phyloP scores from a whole-genome alignment of 2,888 invertebrate species.

The Sceliomorpha sp. region DNA sequence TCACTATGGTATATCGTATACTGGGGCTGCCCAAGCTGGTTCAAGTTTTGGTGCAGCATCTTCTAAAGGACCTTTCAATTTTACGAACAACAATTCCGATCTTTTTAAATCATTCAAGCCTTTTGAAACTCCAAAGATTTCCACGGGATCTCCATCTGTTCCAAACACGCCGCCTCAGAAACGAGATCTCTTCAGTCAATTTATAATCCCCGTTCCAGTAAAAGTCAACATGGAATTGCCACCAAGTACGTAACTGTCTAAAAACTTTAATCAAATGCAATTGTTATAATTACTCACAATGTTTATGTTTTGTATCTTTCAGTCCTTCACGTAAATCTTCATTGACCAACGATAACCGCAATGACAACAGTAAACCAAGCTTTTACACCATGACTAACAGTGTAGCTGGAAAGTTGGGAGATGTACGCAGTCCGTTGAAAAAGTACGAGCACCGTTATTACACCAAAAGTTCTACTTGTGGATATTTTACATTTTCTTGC shows the following conservation, averaged over 20 bases:
- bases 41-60: slow-evolving; percentile 83
- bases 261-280: too few relatives aligned
- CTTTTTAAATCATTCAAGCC: slow-evolving; percentile 70
- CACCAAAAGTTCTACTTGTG: slow-evolving; percentile 92
- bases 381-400: slow-evolving; percentile 91
- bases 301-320: neutral
- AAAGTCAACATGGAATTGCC: slow-evolving; percentile 9
- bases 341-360: slow-evolving; percentile 10
- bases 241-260: slow-evolving; percentile 27
- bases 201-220: slow-evolving; percentile 50
- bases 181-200: slow-evolving; percentile 66
- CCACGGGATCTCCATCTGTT: slow-evolving; percentile 13
- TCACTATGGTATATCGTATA: slow-evolving; percentile 88
- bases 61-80: slow-evolving; percentile 74
- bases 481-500: slow-evolving; percentile 92
- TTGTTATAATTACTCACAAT: slow-evolving; percentile 1
- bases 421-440: slow-evolving; percentile 82
- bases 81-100: slow-evolving; percentile 64
- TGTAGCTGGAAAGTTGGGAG: slow-evolving; percentile 87
- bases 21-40: slow-evolving; percentile 91
- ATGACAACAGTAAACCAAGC: slow-evolving; percentile 69
- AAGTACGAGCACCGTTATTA: slow-evolving; percentile 87
- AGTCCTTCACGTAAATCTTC: too few relatives aligned
- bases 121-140: slow-evolving; percentile 15
- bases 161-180: slow-evolving; percentile 63